phyloP scores from a whole-genome alignment of 92 coral and sea anemone genomes.

The Hydrozoanthus gracilis region DNA sequence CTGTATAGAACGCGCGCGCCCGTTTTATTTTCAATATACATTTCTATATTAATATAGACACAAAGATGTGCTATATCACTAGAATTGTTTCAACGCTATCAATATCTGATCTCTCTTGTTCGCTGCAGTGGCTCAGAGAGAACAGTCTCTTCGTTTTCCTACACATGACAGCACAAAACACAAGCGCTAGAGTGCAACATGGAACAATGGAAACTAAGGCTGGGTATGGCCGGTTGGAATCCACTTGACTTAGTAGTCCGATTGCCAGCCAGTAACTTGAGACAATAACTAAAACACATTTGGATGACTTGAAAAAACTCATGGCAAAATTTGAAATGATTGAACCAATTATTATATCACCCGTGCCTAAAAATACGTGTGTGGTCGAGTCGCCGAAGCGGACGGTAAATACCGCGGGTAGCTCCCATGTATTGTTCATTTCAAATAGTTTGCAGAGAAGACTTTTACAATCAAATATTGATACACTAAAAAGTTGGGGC shows the following conservation, averaged over 20 bases:
- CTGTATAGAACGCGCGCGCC: too few relatives aligned
- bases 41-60: background rate
- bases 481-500: conserved; percentile 87
- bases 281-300: conserved; percentile 82
- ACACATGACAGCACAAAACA: conserved; percentile 83
- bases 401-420: conserved; percentile 93
- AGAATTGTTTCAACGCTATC: conserved; percentile 60
- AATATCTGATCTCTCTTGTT: conserved; percentile 21
- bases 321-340: conserved; percentile 90
- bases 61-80: conserved; percentile 52
- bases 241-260: conserved; percentile 84
- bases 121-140: conserved; percentile 60
- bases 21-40: background rate
- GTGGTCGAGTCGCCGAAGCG: conserved; percentile 86
- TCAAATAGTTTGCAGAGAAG: conserved; percentile 89
- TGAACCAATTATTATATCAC: conserved; percentile 93
- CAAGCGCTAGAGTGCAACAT: conserved; percentile 78
- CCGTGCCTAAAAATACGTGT: conserved; percentile 95
- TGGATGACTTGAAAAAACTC: conserved; percentile 90
- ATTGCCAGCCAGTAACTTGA: conserved; percentile 88
- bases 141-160: conserved; percentile 87
- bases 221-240: conserved; percentile 87
- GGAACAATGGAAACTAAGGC: conserved; percentile 95
- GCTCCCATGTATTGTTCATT: conserved; percentile 93
- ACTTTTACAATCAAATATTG: conserved; percentile 76